Evolutionary conservation across 2,888 invertebrate species (phyloP), one percentile per base, ranked within the genome.

Genomic region (Rutpela maculata): DNA sequence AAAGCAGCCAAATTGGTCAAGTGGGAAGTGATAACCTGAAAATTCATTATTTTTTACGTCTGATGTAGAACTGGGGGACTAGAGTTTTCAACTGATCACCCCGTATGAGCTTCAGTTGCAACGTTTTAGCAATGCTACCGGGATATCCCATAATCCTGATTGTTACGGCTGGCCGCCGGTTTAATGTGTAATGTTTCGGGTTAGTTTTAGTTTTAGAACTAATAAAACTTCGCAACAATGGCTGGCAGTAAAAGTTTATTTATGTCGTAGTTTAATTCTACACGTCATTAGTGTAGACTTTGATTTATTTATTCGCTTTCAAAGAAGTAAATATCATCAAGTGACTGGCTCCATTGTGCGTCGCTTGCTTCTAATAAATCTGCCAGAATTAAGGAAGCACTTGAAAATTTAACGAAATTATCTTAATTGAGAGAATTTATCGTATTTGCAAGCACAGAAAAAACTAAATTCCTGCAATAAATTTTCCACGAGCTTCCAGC

Each of bases 231-330:
- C 50, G 50, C 50, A 50, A 50, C 50, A 50, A 50, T 50, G 50
- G n/a, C 43, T 50, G 50, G 50, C 50, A 50, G 50, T 50, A 50
- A 50, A 50, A 50, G 50, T 50, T 50, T 50, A 50, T 50, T 50
- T 50, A 50, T 50, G 50, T 50, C n/a, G 50, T 50, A 12, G 50
- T 50, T 50, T 50, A 50, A 50, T 50, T 50, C 50, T 50, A 50
- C 50, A 50, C 50, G 50, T 50, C 50, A 50, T 50, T 50, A 50
- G n/a, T 50, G 50, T 50, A n/a, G 62, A 63, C 62, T n/a, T 31
- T 63, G 62, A 63, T 10, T 63, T 31, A 63, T 63, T 63, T 63
- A 63, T 35, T 63, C 17, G 62, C 17, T 18, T 15, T 63, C 35
- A 6, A 35, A 35, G 35, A 31, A 50, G 31, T 63, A 31, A 63